Conservation (phyloP, 2,113 vertebrate species). For the Maccullochella peelii region DNA sequence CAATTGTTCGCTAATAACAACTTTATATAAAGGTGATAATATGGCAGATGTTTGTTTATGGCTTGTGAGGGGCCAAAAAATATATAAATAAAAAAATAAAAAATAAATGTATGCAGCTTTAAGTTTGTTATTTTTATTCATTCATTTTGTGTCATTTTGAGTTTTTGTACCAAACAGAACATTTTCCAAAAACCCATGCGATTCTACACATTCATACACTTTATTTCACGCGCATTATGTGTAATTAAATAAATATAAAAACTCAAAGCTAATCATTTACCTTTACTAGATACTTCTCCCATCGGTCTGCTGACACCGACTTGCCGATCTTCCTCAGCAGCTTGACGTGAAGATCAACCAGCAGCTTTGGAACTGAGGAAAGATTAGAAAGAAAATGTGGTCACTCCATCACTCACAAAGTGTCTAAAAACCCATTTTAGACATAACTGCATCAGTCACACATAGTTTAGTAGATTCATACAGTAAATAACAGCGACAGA, state of each 20-base stretch:
- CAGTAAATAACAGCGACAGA: background rate
- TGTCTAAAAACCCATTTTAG: rapidly evolving
- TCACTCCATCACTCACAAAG: background rate
- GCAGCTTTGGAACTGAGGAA: slow-evolving; percentile 91
- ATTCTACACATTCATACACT: too few relatives aligned
- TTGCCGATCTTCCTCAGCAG: slow-evolving; percentile 98
- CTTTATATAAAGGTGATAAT: background rate
- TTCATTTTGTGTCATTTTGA: too few relatives aligned
- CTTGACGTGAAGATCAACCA: slow-evolving; percentile 98
- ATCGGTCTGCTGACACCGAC: slow-evolving; percentile 96
- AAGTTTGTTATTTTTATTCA: too few relatives aligned
- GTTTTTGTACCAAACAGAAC: too few relatives aligned
- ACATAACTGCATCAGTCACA: background rate
- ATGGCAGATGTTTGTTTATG: background rate
- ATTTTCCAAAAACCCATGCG: background rate
- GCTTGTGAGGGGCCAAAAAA: too few relatives aligned
- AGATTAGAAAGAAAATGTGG: background rate
- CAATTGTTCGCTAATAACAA: too few relatives aligned
- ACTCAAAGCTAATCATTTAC: slow-evolving; percentile 75
- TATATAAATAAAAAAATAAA: too few relatives aligned
- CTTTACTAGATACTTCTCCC: slow-evolving; percentile 98
- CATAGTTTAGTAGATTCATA: background rate
- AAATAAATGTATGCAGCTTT: too few relatives aligned
- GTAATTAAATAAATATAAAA: too few relatives aligned
- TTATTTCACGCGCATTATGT: background rate